These are phyloP conservation scores for Rhagophthalmus giganteus DNA, from an alignment of 2,888 invertebrate species.

Conservation along the genomic window DNA sequence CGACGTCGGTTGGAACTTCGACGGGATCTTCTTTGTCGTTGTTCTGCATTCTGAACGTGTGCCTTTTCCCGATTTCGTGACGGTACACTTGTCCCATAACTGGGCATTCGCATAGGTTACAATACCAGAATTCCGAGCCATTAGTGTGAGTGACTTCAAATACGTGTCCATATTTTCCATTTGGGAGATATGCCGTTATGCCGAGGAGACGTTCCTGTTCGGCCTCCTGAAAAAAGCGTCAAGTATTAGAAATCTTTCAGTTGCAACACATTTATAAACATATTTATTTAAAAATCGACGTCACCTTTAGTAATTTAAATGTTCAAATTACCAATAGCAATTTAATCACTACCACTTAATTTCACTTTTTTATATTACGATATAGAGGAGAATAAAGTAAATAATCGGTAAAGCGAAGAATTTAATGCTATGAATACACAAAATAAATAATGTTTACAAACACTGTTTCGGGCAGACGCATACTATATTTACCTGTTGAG, in stretches of 20 bases:
- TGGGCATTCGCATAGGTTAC: slow-evolving; percentile 52
- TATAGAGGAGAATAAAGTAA: background rate
- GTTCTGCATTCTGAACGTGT: slow-evolving; percentile 40
- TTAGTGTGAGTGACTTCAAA: slow-evolving; percentile 49
- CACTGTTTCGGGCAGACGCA: too few species aligned
- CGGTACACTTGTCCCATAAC: slow-evolving; percentile 53
- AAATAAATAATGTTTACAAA: background rate
- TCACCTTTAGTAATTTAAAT: too few species aligned
- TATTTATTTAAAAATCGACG: too few species aligned
- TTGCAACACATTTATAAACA: too few species aligned
- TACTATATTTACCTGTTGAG: slow-evolving; percentile 22
- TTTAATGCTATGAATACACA: background rate
- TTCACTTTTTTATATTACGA: too few species aligned
- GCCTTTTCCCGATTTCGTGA: slow-evolving; percentile 52
- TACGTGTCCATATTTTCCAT: slow-evolving; percentile 48
- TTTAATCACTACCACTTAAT: too few species aligned
- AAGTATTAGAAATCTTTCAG: too few species aligned
- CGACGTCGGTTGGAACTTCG: slow-evolving; percentile 19
- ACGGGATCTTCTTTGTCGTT: slow-evolving; percentile 14
- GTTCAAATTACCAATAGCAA: too few species aligned
- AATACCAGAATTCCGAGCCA: slow-evolving; percentile 52
- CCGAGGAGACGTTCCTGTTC: slow-evolving; percentile 49
- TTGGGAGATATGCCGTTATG: slow-evolving; percentile 46
- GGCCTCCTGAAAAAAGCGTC: slow-evolving; percentile 47
- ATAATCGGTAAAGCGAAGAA: background rate